phyloP scores from a whole-genome alignment of 2,797 vertebrate genomes.

The Microchirus variegatus region DNA sequence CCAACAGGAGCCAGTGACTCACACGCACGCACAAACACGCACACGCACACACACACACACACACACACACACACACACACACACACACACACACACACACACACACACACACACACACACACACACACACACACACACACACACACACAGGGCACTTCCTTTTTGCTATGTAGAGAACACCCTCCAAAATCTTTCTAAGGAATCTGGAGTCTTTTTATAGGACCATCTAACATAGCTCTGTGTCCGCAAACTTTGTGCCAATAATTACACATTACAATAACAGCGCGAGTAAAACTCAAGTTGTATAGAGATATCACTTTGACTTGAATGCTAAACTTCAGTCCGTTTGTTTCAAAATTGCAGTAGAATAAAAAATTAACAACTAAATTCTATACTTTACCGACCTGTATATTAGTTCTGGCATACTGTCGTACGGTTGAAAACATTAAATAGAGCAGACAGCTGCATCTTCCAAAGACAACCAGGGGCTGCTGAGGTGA shows the following conservation, averaged over 20 bases:
- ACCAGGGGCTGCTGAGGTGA: slow-evolving; percentile 8
- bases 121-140: slow-evolving; percentile 23
- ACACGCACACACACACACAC: slow-evolving; percentile 22
- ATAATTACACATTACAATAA: slow-evolving; percentile 6
- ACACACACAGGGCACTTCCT: slow-evolving; percentile 46
- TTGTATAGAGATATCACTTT: not conserved
- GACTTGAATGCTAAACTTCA: not conserved
- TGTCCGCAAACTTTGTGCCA: slow-evolving; percentile 6
- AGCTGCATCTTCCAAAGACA: slow-evolving; percentile 48
- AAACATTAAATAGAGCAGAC: slow-evolving; percentile 28
- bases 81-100: slow-evolving; percentile 35
- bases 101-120: slow-evolving; percentile 12
- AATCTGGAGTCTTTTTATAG: slow-evolving; percentile 59
- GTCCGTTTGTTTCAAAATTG: not conserved
- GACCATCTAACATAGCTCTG: slow-evolving; percentile 23
- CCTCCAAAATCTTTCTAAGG: slow-evolving; percentile 48
- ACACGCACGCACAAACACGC: too few species aligned
- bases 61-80: slow-evolving; percentile 26
- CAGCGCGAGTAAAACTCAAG: not conserved
- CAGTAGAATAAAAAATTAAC: slow-evolving; percentile 1
- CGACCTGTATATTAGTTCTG: slow-evolving; percentile 52
- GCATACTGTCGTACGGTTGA: slow-evolving; percentile 24
- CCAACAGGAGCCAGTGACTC: slow-evolving; percentile 81
- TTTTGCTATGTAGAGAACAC: slow-evolving; percentile 49
- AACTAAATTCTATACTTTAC: slow-evolving; percentile 14